Evolutionary conservation across 1,140 invertebrate species (phyloP), one percentile per base, ranked within the genome.

Genomic region (Wiebesia pumilae): DNA sequence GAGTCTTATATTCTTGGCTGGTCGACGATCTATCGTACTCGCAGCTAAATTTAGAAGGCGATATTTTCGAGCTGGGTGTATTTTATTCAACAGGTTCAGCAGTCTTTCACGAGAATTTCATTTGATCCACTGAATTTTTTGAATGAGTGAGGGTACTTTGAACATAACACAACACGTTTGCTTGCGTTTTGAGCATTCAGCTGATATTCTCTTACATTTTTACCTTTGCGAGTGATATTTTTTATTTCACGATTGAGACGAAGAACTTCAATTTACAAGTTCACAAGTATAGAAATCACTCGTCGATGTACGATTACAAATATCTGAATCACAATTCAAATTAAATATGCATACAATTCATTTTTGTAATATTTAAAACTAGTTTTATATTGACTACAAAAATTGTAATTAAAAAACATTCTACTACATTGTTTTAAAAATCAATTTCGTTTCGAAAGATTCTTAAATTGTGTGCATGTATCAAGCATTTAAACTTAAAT

Each of bases 1-100:
- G 40, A 35, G 16, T 58, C 38, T 51, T 38, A 51, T 82, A 82
- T 86, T 86, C 85, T 86, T 86, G 69, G 84, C 79, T 62, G 38
- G 12, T 0, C 78, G 69, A 75, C 47, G 43, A 54, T 85, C 75
- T 19, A 33, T 58, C 14, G 73, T 21, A 0, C 24, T 27, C 62
- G 33, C 43, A 33, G 78, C 69, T 86, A 86, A 81, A 75, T 86
- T 81, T 86, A 86, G 84, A 86, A 27, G 43, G 30, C n/a, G 21
- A 30, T 71, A 0, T 33, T 81, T 54, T 47, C 58, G 69, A 71
- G 40, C 54, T 58, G 62, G 14, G 10, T n/a, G 43, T 19, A 12
- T n/a, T 38, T 16, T 65, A 24, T 33, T 79, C 77, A 54, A 54
- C 77, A 79, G 30, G 43, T 54, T 79, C 30, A 35, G n/a, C 71